Evolutionary conservation across 2,888 invertebrate species (phyloP).

Genomic region (Coleophora flavipennella): DNA sequence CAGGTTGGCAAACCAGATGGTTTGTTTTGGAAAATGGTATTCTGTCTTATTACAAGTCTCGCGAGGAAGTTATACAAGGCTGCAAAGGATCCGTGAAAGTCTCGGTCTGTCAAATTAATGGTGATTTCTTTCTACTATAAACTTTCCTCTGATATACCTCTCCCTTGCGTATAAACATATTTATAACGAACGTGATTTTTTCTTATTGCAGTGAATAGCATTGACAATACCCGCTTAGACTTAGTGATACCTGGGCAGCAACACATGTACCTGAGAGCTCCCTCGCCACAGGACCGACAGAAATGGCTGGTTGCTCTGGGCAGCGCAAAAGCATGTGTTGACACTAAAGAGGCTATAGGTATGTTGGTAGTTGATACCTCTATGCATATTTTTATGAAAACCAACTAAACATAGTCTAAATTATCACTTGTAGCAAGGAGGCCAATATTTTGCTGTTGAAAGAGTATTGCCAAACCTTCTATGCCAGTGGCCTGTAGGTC

Average conservation of each 20-base stretch:
- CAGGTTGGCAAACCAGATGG: constrained; percentile 91
- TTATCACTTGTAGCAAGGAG: too few relatives aligned
- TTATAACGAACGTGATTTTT: background rate
- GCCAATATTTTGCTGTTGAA: too few relatives aligned
- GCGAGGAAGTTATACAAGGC: constrained; percentile 86
- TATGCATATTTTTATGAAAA: too few relatives aligned
- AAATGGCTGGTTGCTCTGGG: constrained; percentile 87
- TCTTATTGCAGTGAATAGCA: constrained; percentile 74
- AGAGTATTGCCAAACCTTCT: too few relatives aligned
- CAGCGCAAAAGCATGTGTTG: constrained; percentile 82
- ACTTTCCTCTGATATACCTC: background rate
- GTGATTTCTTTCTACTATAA: constrained; percentile 52
- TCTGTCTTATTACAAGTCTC: constrained; percentile 85
- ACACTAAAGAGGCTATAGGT: constrained; percentile 52
- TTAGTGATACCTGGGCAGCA: constrained; percentile 87
- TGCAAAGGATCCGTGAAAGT: constrained; percentile 89
- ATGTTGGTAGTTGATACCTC: too few relatives aligned
- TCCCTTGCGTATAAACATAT: background rate
- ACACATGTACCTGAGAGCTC: constrained; percentile 84
- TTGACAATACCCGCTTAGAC: constrained; percentile 82
- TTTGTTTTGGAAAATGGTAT: constrained; percentile 86
- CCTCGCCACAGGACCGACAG: constrained; percentile 83
- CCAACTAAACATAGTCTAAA: too few relatives aligned
- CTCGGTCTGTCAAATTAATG: constrained; percentile 86
- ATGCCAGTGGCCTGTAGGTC: too few relatives aligned